phyloP scores from a whole-genome alignment of 2,888 invertebrate genomes.

The Andrena fulva region DNA sequence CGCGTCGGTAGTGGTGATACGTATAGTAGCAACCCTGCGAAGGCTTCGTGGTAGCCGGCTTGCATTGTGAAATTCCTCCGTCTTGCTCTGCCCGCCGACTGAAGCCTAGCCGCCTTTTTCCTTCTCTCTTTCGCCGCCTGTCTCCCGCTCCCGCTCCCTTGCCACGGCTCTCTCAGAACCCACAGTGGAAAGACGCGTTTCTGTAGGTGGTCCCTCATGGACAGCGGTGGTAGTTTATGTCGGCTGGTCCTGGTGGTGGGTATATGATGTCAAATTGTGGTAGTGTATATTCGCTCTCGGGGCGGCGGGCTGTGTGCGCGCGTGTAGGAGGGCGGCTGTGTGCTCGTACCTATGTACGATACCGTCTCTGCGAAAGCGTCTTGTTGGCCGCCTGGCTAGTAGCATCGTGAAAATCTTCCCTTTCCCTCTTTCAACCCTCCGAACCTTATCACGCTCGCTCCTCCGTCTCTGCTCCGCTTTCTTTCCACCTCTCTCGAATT shows the following conservation, averaged over 20 bases:
- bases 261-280: slow-evolving; percentile 56
- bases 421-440: slow-evolving; percentile 47
- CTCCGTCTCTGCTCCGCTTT: slow-evolving; percentile 49
- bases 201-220: slow-evolving; percentile 55
- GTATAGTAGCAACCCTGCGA: slow-evolving; percentile 44
- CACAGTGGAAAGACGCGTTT: slow-evolving; percentile 49
- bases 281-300: slow-evolving; percentile 55
- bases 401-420: slow-evolving; percentile 62
- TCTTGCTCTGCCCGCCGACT: slow-evolving; percentile 29
- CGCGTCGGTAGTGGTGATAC: slow-evolving; percentile 23
- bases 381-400: slow-evolving; percentile 75
- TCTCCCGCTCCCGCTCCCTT: slow-evolving; percentile 6
- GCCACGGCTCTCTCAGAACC: slow-evolving; percentile 7
- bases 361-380: slow-evolving; percentile 74
- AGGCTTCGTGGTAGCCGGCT: slow-evolving; percentile 55
- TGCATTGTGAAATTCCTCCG: slow-evolving; percentile 60
- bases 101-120: slow-evolving; percentile 27
- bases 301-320: slow-evolving; percentile 28
- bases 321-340: neutral
- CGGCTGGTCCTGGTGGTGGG: slow-evolving; percentile 44
- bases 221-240: slow-evolving; percentile 55
- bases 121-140: neutral
- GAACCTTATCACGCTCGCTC: slow-evolving; percentile 57
- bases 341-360: slow-evolving; percentile 67
- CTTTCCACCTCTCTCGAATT: slow-evolving; percentile 34